Base-by-base conservation (phyloP, 2,113 vertebrate genomes). In the Prunella himalayana region DNA sequence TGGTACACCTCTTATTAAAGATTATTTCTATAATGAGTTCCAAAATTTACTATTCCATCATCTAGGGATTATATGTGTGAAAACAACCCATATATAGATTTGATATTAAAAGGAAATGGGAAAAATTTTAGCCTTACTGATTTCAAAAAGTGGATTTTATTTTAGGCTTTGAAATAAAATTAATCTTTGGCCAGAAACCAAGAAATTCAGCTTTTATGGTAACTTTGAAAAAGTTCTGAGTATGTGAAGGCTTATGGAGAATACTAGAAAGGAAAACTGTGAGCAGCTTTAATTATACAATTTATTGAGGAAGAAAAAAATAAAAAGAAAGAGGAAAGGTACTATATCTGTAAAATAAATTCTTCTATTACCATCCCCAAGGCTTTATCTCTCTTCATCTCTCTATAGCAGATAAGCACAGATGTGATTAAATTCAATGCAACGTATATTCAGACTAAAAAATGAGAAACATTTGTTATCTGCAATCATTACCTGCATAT, bases 131-230 rank as follows among this genome's bases (percentile, higher is more conserved):
- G 68, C 41, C 27, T 68, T 81, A 75, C 22, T n/a, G 18, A 85
- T 86, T 94, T 92, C 5, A 85, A 87, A 91, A 69, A 88, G 8
- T 59, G 6, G 15, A 51, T 88, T 94, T 93, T 91, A 79, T 92
- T 91, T 86, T 60, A 91, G 64, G 33, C 49, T 86, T 84, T 78
- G 51, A 80, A 94, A 91, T 71, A 82, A 86, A 94, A 95, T 78
- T 86, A 86, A 73, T 82, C 68, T 73, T 93, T 92, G 80, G 86
- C 60, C 35, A 91, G 80, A 92, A 92, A 41, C 72, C 76, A 94
- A 93, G 72, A 88, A 73, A 73, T 75, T 69, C 71, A 86, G 17
- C 39, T 92, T n/a, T n/a, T 39, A 49, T 11, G 9, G 80, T 75
- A 92, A 83, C 82, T 94, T 80, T 70, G 42, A 49, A 77, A 68